Evolutionary conservation across 2,888 invertebrate genomes (phyloP).

Genomic region (Drosophila nr. perissopoda): DNA sequence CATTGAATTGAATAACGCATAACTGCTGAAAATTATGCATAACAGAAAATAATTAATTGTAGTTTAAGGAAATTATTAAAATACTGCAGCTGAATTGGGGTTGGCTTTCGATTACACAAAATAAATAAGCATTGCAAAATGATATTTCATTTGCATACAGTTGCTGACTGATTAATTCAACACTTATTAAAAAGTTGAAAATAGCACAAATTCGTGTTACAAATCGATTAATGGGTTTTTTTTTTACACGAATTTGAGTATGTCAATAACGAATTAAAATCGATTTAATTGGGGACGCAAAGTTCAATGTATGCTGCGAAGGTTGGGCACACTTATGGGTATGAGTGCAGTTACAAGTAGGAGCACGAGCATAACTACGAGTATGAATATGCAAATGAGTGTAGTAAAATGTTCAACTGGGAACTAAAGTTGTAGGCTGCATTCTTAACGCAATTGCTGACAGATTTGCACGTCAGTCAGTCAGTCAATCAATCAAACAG

Average conservation of each 20-base stretch:
- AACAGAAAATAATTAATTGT: neutral
- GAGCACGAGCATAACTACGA: neutral
- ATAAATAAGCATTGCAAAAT: neutral
- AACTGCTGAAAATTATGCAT: neutral
- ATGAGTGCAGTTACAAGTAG: neutral
- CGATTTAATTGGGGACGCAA: neutral
- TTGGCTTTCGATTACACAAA: neutral
- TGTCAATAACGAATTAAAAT: constrained; percentile 1
- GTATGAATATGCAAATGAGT: neutral
- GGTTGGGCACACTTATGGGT: neutral
- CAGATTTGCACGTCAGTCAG: constrained; percentile 29
- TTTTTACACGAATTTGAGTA: neutral
- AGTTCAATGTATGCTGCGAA: neutral
- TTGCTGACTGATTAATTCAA: neutral
- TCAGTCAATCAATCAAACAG: constrained; percentile 28
- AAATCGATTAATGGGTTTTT: neutral
- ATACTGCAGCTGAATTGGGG: neutral
- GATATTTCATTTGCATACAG: neutral
- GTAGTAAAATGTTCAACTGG: neutral
- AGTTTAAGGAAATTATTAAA: neutral
- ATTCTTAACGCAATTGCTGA: constrained; percentile 20
- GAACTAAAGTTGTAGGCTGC: constrained; percentile 27
- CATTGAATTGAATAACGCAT: neutral
- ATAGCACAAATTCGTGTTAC: neutral
- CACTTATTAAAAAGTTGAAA: neutral